Conservation (phyloP, 2,797 vertebrate species). For the Rhinatrema bivittatum region DNA sequence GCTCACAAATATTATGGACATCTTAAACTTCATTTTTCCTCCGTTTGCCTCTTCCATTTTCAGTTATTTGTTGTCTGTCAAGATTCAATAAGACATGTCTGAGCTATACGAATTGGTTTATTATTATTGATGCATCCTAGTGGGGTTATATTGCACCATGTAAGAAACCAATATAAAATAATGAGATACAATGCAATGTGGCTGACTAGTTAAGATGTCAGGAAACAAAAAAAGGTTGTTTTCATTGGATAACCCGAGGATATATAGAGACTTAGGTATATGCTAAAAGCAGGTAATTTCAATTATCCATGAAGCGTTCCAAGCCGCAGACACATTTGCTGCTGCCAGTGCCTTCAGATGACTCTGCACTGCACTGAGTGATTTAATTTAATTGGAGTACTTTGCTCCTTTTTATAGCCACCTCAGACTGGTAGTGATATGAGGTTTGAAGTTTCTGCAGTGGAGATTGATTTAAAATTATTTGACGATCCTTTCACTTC, state of each 20-base stretch:
- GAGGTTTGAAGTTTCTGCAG: conserved; percentile 8
- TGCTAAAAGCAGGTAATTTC: conserved; percentile 11
- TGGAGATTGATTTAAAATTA: conserved; percentile 27
- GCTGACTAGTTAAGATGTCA: neutral
- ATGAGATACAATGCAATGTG: conserved; percentile 8
- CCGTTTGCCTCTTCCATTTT: too few species aligned
- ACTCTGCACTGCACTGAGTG: conserved; percentile 4
- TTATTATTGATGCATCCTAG: too few species aligned
- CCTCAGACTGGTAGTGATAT: conserved; percentile 18
- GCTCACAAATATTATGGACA: too few species aligned
- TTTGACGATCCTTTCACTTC: conserved; percentile 28
- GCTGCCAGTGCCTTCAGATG: conserved; percentile 5
- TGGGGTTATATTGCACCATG: neutral
- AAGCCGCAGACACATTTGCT: conserved; percentile 19
- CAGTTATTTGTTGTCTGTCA: neutral
- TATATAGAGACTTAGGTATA: neutral
- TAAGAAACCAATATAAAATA: conserved; percentile 1
- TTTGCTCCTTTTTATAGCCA: conserved; percentile 26
- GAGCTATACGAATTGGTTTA: too few species aligned
- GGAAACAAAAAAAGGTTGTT: rapidly evolving
- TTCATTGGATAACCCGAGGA: neutral
- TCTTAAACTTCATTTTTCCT: too few species aligned
- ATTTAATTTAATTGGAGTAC: conserved; percentile 34
- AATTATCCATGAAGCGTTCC: conserved; percentile 19
- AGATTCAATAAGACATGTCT: neutral